Conservation (phyloP, 2,797 vertebrate genomes). For the Brachyrhaphis roseni region DNA sequence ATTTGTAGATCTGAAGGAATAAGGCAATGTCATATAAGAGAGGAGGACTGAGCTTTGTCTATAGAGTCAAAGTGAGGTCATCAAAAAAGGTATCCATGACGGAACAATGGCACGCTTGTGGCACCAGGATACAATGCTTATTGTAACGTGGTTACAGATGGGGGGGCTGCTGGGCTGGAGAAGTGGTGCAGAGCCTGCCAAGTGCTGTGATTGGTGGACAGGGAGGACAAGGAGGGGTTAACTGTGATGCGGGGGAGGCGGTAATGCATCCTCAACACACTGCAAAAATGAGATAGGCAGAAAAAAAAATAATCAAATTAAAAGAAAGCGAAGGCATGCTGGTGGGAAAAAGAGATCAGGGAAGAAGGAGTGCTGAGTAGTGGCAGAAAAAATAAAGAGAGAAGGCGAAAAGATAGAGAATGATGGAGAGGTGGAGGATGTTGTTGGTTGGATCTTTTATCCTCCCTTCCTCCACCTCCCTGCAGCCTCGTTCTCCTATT, state of each 20-base stretch:
- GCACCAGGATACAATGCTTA: constrained; percentile 8
- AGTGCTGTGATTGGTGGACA: constrained; percentile 50
- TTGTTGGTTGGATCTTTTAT: constrained; percentile 49
- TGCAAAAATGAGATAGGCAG: constrained; percentile 32
- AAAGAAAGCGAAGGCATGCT: constrained; percentile 15
- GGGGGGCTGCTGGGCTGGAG: constrained; percentile 41
- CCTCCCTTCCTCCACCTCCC: constrained; percentile 38
- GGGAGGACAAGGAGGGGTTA: constrained; percentile 13
- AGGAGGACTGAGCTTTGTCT: not conserved
- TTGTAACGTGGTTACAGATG: constrained; percentile 6
- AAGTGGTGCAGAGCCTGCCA: constrained; percentile 61
- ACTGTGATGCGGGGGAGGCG: constrained; percentile 26
- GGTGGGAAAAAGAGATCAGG: constrained; percentile 24
- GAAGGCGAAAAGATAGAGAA: constrained; percentile 19
- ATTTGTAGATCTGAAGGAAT: constrained; percentile 10
- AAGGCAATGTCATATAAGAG: not conserved
- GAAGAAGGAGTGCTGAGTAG: constrained; percentile 17
- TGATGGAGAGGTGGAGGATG: constrained; percentile 49
- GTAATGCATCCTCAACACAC: constrained; percentile 39
- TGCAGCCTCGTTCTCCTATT: constrained; percentile 34
- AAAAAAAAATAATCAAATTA: constrained; percentile 25
- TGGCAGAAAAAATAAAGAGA: constrained; percentile 21
- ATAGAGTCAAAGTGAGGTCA: not conserved
- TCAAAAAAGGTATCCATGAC: not conserved
- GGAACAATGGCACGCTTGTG: constrained; percentile 15